Percentiles rank a stretch among this genome's conserved stretches.
These are phyloP conservation scores for Otolemur crassicaudatus DNA, from an alignment of 2,797 vertebrate species.

Conservation along the genomic window DNA sequence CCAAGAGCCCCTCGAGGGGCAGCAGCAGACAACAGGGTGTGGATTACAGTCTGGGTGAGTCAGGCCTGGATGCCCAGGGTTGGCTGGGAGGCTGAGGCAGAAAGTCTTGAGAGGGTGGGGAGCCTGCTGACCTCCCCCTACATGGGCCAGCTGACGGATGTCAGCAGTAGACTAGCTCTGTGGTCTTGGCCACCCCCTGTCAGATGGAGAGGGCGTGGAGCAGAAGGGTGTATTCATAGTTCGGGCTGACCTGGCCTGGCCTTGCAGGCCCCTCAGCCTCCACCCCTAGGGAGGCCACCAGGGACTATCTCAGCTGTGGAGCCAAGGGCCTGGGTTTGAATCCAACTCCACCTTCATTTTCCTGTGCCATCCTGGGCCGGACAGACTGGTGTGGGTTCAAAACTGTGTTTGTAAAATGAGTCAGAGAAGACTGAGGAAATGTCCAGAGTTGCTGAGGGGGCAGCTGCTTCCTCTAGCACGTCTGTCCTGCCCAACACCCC, in stretches of 20 bases:
- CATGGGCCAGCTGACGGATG: background rate
- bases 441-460: no score
- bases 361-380: background rate
- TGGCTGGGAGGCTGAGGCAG: background rate
- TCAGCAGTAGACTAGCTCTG: no score
- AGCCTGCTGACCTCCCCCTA: background rate
- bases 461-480: background rate
- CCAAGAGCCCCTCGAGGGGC: background rate
- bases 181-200: background rate
- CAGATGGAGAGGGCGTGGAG: fast-evolving
- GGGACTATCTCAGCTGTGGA: background rate
- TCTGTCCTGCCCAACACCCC: background rate
- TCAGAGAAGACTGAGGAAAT: background rate
- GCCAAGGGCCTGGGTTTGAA: background rate
- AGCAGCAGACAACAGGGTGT: background rate
- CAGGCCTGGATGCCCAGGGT: no score
- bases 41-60: background rate
- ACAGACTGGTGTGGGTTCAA: background rate
- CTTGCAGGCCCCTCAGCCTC: background rate
- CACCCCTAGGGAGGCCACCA: background rate
- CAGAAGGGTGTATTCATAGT: background rate
- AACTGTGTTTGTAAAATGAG: background rate
- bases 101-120: background rate
- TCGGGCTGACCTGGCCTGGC: background rate
- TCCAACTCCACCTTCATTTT: background rate